Conservation (phyloP, 2,888 invertebrate species). For the Lottia scabra region DNA sequence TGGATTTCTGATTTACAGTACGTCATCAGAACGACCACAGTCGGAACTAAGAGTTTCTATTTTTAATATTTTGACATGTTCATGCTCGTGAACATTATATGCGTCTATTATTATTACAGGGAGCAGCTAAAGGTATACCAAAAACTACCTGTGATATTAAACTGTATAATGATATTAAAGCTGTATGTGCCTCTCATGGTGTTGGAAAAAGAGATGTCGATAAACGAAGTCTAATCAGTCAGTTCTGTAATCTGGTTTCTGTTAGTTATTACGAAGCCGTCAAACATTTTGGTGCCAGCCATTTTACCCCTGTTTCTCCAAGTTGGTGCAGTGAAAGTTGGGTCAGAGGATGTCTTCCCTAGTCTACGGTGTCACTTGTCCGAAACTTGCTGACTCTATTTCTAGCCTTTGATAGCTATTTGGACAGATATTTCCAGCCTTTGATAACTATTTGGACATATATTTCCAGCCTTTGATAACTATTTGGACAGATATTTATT, state of each 20-base stretch:
- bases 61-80: no score
- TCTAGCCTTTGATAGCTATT: no score
- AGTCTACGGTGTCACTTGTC: neutral
- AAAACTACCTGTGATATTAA: conserved; percentile 5
- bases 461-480: no score
- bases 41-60: no score
- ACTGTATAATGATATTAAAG: neutral
- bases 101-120: neutral
- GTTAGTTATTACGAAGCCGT: conserved; percentile 11
- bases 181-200: neutral
- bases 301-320: neutral
- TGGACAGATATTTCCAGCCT: no score
- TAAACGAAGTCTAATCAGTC: conserved; percentile 2
- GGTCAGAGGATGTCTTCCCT: conserved; percentile 13
- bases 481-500: no score
- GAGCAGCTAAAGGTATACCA: neutral
- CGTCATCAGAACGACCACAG: no score
- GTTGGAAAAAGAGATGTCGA: neutral
- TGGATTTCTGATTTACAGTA: no score
- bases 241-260: conserved; percentile 5
- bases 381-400: no score
- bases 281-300: neutral
- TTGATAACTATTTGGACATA: no score
- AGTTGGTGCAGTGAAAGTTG: conserved; percentile 12
- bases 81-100: no score